A percentile compares a stretch with the other conserved stretches of the same genome.
phyloP scores from a whole-genome alignment of 2,888 invertebrate species.

The Pinctada fucata region DNA sequence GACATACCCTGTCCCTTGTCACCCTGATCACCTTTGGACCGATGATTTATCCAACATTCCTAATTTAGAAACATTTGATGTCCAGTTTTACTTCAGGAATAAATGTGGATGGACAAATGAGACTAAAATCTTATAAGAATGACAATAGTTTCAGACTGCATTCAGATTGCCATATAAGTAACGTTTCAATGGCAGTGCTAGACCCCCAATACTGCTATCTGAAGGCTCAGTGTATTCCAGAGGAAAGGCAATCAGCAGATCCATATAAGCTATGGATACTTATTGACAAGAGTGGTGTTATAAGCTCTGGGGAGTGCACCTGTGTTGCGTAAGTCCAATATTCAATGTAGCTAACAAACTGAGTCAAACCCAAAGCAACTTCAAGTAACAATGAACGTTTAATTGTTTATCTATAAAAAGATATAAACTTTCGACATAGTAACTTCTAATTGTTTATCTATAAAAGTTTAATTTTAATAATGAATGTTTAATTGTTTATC shows the following conservation, averaged over 20 bases:
- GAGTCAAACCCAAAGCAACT: too few relatives aligned
- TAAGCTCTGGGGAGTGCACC: slow-evolving; percentile 21
- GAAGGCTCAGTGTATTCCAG: slow-evolving; percentile 9
- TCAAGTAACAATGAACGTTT: too few relatives aligned
- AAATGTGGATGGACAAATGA: slow-evolving; percentile 14
- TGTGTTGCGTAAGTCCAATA: slow-evolving; percentile 26
- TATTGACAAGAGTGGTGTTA: not conserved
- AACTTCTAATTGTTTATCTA: too few relatives aligned
- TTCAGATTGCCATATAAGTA: slow-evolving; percentile 4
- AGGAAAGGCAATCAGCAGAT: slow-evolving; percentile 2
- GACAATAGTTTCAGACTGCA: slow-evolving; percentile 14
- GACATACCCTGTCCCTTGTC: not conserved
- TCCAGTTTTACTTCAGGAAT: not conserved
- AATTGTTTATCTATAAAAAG: too few relatives aligned
- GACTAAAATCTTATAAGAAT: slow-evolving; percentile 2
- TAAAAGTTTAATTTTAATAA: too few relatives aligned
- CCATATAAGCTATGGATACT: slow-evolving; percentile 10
- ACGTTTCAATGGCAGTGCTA: slow-evolving; percentile 2
- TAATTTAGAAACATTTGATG: slow-evolving; percentile 6
- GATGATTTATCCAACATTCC: not conserved
- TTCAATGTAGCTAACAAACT: too few relatives aligned
- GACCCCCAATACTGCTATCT: slow-evolving; percentile 2
- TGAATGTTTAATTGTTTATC: too few relatives aligned
- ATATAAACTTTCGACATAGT: too few relatives aligned
- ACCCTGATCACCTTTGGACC: not conserved